A percentile compares a stretch with the other conserved stretches of the same genome.
These are phyloP conservation scores for Acanthurus tractus DNA, from an alignment of 2,797 vertebrate species.

Conservation along the genomic window DNA sequence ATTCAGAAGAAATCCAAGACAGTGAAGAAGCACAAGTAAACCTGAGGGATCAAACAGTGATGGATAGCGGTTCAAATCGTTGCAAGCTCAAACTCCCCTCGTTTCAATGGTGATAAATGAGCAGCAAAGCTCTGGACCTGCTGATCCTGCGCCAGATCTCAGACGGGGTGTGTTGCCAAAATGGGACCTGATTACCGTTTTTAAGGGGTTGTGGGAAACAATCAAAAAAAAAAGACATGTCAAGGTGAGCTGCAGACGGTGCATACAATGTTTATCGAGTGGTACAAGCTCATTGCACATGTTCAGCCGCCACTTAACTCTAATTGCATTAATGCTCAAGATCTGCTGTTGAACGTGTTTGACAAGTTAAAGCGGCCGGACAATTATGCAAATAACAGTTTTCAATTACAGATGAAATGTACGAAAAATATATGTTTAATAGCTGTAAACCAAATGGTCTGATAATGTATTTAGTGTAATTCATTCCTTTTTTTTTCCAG, in stretches of 20 bases:
- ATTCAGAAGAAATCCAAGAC: constrained; percentile 45
- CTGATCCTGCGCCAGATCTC: constrained; percentile 38
- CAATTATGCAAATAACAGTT: constrained; percentile 31
- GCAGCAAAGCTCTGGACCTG: constrained; percentile 22
- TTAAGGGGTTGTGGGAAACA: constrained; percentile 15
- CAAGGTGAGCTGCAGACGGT: neutral
- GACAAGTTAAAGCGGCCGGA: constrained; percentile 34
- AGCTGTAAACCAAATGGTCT: constrained; percentile 1
- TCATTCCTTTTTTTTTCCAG: neutral
- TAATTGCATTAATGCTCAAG: constrained; percentile 37
- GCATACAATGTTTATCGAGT: constrained; percentile 1
- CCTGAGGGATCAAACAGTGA: constrained; percentile 65
- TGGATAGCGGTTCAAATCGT: constrained; percentile 56
- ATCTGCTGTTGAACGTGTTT: constrained; percentile 23
- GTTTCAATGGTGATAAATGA: constrained; percentile 49
- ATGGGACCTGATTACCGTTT: constrained; percentile 20
- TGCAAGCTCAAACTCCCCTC: constrained; percentile 22
- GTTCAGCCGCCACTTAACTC: constrained; percentile 37
- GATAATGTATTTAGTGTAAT: constrained; percentile 2
- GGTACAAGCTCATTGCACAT: constrained; percentile 27
- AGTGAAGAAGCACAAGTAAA: constrained; percentile 50
- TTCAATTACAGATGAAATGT: constrained; percentile 17
- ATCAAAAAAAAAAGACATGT: neutral
- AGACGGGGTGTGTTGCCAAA: constrained; percentile 38
- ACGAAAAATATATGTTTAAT: constrained; percentile 8